phyloP scores from a whole-genome alignment of 2,797 vertebrate species.

The Mormyrus proboscirostris region DNA sequence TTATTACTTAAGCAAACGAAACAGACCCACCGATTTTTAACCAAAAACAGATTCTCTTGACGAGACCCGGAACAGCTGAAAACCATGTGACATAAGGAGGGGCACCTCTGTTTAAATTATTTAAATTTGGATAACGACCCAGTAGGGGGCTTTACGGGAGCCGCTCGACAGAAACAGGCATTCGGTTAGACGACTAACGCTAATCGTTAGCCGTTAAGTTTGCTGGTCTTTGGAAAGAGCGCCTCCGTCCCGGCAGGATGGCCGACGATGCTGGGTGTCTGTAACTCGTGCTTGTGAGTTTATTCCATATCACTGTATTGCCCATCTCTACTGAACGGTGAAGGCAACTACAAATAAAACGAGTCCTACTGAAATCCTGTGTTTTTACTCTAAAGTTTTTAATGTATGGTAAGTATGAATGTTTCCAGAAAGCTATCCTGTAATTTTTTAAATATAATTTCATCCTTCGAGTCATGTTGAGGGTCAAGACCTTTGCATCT shows the following conservation, averaged over 20 bases:
- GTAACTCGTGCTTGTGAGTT: not conserved
- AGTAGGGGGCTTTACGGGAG: not conserved
- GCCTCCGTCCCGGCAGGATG: too few relatives aligned
- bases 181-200: not conserved
- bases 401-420: not conserved
- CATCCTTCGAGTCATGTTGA: not conserved
- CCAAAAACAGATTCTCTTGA: not conserved
- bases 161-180: not conserved
- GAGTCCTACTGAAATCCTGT: not conserved
- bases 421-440: slow-evolving; percentile 10
- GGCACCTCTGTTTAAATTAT: not conserved
- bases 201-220: not conserved
- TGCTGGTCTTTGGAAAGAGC: not conserved
- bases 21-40: not conserved
- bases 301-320: not conserved
- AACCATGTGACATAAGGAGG: not conserved
- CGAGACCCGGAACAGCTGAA: not conserved
- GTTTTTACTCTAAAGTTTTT: slow-evolving; percentile 9
- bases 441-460: not conserved
- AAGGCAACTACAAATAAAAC: slow-evolving; percentile 2
- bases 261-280: not conserved
- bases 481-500: not conserved
- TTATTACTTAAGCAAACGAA: not conserved
- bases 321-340: not conserved
- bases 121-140: not conserved